Evolutionary conservation across 2,113 vertebrate species (phyloP).

Genomic region (Cochlearius cochlearius): DNA sequence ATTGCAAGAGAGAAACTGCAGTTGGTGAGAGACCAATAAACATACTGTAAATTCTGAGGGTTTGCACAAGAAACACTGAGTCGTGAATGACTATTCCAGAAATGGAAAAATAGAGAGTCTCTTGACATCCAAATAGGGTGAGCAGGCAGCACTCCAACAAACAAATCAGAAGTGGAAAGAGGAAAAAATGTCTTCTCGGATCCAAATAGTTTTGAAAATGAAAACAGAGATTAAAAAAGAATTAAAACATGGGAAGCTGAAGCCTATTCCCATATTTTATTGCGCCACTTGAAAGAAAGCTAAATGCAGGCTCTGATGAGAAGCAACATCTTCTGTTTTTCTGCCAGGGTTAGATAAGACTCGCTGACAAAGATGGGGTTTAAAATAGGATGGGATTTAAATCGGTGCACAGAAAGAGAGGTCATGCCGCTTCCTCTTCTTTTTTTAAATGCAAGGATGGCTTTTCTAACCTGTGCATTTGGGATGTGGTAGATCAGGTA

Average conservation of each 20-base stretch:
- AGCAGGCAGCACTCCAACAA: conserved; percentile 18
- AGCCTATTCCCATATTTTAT: conserved; percentile 24
- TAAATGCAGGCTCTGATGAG: background rate
- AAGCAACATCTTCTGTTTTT: background rate
- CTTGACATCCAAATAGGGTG: conserved; percentile 22
- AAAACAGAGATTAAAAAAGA: conserved; percentile 59
- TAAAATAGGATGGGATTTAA: background rate
- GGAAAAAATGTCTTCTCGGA: background rate
- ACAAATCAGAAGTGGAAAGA: conserved; percentile 37
- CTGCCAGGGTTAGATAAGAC: background rate
- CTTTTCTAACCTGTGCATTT: background rate
- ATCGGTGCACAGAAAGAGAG: background rate
- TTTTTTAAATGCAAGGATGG: background rate
- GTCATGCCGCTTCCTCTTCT: background rate
- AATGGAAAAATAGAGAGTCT: conserved; percentile 56
- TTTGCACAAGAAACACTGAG: conserved; percentile 43
- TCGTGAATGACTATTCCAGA: conserved; percentile 54
- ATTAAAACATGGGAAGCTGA: conserved; percentile 44
- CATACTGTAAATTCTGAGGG: conserved; percentile 41
- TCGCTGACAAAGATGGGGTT: background rate
- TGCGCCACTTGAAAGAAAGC: conserved; percentile 21
- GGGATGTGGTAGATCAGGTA: background rate
- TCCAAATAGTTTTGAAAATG: conserved; percentile 40
- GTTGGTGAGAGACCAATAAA: conserved; percentile 44
- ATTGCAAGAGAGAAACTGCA: conserved; percentile 23